A percentile compares a stretch with the other conserved stretches of the same genome.
These are phyloP conservation scores for Rhingia rostrata DNA, from an alignment of 2,888 invertebrate genomes.

Conservation along the genomic window DNA sequence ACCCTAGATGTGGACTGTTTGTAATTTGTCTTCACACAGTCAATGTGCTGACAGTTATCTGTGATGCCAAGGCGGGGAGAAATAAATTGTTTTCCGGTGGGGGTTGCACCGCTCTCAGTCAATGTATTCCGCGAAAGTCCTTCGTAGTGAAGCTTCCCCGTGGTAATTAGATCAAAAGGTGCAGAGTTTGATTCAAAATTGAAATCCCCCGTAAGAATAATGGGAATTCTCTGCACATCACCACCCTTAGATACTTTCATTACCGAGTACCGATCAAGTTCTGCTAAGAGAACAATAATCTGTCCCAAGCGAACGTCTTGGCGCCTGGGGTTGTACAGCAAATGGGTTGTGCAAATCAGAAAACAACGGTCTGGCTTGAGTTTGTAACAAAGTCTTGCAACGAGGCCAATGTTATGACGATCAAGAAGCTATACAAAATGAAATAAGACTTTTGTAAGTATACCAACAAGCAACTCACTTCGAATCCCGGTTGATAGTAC, in stretches of 20 bases:
- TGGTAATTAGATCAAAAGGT: constrained; percentile 86
- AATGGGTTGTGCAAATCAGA: constrained; percentile 95
- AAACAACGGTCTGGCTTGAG: constrained; percentile 84
- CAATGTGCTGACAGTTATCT: constrained; percentile 86
- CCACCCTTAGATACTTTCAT: constrained; percentile 71
- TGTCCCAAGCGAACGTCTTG: constrained; percentile 96
- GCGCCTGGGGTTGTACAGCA: constrained; percentile 95
- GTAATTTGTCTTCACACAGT: constrained; percentile 82
- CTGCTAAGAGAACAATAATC: constrained; percentile 91
- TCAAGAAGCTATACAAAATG: constrained; percentile 85
- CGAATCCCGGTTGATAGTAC: constrained; percentile 84
- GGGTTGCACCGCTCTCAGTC: constrained; percentile 21
- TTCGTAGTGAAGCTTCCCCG: constrained; percentile 85
- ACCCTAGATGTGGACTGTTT: constrained; percentile 67
- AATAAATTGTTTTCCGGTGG: constrained; percentile 63
- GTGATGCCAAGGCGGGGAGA: constrained; percentile 84
- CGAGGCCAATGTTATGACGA: constrained; percentile 93
- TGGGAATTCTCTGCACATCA: constrained; percentile 85
- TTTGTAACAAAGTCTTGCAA: constrained; percentile 88
- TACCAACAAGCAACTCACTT: constrained; percentile 41
- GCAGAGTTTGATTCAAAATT: constrained; percentile 91
- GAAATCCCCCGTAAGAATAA: constrained; percentile 96
- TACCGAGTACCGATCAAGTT: constrained; percentile 91
- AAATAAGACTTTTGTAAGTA: not conserved
- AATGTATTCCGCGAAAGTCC: constrained; percentile 79